Conservation (phyloP, 2,888 invertebrate genomes). For the Lasius platythorax region DNA sequence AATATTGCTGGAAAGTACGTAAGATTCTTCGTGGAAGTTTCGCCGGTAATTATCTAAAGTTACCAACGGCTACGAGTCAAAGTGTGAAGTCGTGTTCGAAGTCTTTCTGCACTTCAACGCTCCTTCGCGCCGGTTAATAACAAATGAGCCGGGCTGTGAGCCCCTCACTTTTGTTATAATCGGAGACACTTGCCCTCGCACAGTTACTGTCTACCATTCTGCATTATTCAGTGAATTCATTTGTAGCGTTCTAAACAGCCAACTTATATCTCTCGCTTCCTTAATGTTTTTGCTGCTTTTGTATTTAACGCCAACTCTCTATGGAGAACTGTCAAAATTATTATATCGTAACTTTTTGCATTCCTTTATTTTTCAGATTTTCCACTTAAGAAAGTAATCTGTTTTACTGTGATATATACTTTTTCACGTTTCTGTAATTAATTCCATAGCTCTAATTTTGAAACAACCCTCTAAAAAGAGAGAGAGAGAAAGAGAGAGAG, state of each 20-base stretch:
- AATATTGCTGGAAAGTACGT: conserved; percentile 50
- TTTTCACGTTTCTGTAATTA: neutral
- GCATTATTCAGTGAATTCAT: conserved; percentile 83
- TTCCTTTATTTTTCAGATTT: neutral
- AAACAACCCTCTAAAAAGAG: neutral
- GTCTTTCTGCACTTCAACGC: conserved; percentile 82
- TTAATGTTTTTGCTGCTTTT: conserved; percentile 17
- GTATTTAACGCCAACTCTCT: neutral
- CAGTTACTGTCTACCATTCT: conserved; percentile 83
- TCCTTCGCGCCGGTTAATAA: conserved; percentile 83
- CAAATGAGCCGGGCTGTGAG: conserved; percentile 82
- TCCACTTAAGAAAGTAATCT: neutral
- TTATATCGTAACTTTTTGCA: neutral
- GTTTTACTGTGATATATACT: neutral
- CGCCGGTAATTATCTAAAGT: conserved; percentile 85
- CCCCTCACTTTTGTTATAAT: conserved; percentile 84
- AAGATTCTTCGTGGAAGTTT: conserved; percentile 80
- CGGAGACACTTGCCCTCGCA: conserved; percentile 81
- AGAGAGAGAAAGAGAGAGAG: too few relatives aligned
- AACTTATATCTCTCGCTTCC: conserved; percentile 46
- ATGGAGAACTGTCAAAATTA: neutral
- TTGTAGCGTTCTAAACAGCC: conserved; percentile 83
- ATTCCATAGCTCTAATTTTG: neutral
- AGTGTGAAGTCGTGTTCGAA: conserved; percentile 86
- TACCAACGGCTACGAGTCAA: conserved; percentile 80